A percentile compares a stretch with the other conserved stretches of the same genome.
Evolutionary conservation across 1,140 invertebrate species (phyloP).

Genomic region (Cydia fagiglandana): DNA sequence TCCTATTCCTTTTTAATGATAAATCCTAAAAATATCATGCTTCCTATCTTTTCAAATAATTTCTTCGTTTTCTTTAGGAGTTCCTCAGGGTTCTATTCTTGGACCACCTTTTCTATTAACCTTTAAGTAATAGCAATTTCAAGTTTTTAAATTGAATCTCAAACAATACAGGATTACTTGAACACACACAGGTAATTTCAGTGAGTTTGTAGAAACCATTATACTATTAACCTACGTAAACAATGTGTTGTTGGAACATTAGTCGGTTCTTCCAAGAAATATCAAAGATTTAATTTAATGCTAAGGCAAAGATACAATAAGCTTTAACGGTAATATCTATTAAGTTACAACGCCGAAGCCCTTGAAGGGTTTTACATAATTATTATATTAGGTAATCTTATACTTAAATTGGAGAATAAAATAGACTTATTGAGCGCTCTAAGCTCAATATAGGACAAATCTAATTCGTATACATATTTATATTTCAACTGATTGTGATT

Average conservation of each 20-base stretch:
- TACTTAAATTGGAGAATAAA: no score
- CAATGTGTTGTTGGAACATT: not conserved
- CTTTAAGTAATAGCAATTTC: not conserved
- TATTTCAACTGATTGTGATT: no score
- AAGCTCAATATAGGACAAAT: no score
- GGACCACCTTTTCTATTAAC: conserved; percentile 5
- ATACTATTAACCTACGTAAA: not conserved
- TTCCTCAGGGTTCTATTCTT: not conserved
- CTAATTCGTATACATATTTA: no score
- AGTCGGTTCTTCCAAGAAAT: not conserved
- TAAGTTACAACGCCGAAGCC: no score
- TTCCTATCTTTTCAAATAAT: not conserved
- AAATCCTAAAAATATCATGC: no score
- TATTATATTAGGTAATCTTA: no score
- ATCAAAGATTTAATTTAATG: not conserved
- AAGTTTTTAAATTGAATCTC: not conserved
- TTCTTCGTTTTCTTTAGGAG: not conserved
- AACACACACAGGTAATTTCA: conserved; percentile 10
- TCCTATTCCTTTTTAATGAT: no score
- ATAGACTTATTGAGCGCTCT: no score
- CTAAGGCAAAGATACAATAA: not conserved
- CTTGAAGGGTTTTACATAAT: no score
- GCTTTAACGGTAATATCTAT: no score
- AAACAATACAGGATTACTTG: conserved; percentile 15
- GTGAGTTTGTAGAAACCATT: conserved; percentile 19